Conservation (phyloP, 2,888 invertebrate genomes). For the Ernsta delagoae region DNA sequence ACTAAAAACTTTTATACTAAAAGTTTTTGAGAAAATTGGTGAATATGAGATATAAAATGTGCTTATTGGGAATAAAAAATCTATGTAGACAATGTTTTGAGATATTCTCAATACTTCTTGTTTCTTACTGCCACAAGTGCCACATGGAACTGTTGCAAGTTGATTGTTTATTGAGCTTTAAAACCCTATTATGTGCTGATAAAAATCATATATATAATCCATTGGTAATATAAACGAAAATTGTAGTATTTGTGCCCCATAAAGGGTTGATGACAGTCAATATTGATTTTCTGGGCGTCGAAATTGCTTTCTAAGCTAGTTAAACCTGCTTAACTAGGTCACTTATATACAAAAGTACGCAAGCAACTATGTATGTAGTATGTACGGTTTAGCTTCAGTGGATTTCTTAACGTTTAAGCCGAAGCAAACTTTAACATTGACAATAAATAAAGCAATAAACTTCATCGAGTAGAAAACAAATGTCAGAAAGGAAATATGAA, state of each 20-base stretch:
- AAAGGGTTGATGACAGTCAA: conserved; percentile 34
- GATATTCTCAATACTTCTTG: no score
- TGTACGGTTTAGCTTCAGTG: no score
- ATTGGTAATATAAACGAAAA: not conserved
- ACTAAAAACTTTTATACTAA: no score
- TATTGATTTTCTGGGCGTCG: conserved; percentile 44
- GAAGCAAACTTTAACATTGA: conserved; percentile 15
- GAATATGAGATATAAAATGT: no score
- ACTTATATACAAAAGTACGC: conserved; percentile 22
- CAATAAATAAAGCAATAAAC: conserved; percentile 26
- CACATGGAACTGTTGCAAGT: no score
- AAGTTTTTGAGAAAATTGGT: no score
- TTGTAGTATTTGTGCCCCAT: not conserved
- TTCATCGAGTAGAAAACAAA: conserved; percentile 32
- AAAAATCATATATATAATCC: no score
- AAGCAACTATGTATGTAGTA: conserved; percentile 22
- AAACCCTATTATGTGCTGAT: no score
- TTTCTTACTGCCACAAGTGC: no score
- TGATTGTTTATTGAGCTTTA: no score
- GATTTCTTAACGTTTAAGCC: conserved; percentile 10
- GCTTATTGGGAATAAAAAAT: no score
- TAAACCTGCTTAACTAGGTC: conserved; percentile 49
- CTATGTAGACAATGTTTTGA: no score
- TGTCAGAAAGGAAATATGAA: conserved; percentile 27
- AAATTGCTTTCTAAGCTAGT: conserved; percentile 54